phyloP scores from a whole-genome alignment of 2,797 vertebrate species.

The Enteromius radiatus region DNA sequence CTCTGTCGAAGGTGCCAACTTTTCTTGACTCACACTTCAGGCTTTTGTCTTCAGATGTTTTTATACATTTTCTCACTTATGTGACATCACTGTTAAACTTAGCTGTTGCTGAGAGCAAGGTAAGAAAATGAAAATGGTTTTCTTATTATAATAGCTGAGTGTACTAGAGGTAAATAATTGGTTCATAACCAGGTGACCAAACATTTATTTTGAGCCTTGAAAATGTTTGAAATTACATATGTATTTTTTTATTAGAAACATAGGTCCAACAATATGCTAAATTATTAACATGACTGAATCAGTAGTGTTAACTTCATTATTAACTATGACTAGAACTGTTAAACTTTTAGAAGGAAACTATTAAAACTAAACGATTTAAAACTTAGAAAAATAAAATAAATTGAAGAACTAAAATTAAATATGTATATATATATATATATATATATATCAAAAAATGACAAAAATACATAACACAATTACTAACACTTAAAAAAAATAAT shows the following conservation, averaged over 20 bases:
- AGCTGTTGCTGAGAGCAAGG: background rate
- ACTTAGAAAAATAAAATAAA: background rate
- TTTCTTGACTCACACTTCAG: background rate
- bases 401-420: background rate
- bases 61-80: slow-evolving; percentile 6
- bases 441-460: too few relatives aligned
- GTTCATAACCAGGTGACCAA: background rate
- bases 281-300: background rate
- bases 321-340: too few relatives aligned
- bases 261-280: background rate
- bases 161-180: background rate
- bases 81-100: background rate
- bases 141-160: background rate
- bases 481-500: background rate
- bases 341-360: background rate
- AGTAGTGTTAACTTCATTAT: too few relatives aligned
- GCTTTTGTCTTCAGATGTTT: slow-evolving; percentile 18
- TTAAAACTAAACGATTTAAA: too few relatives aligned
- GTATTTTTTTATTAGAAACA: background rate
- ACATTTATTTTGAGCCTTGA: background rate
- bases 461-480: too few relatives aligned
- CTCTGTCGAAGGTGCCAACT: slow-evolving; percentile 20
- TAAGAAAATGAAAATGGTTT: background rate
- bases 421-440: too few relatives aligned
- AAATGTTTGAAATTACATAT: background rate